Evolutionary conservation across 2,888 invertebrate species (phyloP).

Genomic region (Cryptocheilus praepositus): DNA sequence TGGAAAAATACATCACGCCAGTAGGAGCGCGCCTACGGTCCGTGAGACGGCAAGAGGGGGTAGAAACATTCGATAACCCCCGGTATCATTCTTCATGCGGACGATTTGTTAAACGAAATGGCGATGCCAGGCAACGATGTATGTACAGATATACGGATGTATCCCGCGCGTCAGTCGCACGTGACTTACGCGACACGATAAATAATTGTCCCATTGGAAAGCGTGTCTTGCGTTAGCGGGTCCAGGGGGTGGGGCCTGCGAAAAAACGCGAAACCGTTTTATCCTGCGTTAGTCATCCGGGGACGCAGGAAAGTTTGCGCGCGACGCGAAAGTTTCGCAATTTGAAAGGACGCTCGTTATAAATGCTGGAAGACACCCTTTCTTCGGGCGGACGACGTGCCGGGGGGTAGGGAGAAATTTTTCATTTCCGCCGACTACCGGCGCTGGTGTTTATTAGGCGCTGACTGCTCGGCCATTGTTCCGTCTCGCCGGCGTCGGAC

Average conservation of each 20-base stretch:
- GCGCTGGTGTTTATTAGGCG: no score
- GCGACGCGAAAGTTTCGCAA: no score
- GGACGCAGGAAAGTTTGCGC: no score
- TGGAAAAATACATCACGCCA: conserved; percentile 10
- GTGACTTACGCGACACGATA: conserved; percentile 20
- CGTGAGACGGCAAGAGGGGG: not conserved
- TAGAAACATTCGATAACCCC: conserved; percentile 20
- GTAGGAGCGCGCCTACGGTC: not conserved
- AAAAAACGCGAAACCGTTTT: not conserved
- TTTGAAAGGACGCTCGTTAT: no score
- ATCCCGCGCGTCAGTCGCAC: conserved; percentile 7
- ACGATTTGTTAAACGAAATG: conserved; percentile 26
- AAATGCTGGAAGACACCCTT: no score
- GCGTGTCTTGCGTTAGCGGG: not conserved
- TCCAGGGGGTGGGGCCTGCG: not conserved
- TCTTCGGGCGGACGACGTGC: no score
- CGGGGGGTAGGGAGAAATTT: no score
- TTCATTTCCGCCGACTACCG: no score
- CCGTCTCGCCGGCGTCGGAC: no score
- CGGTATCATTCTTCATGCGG: conserved; percentile 19
- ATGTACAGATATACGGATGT: not conserved
- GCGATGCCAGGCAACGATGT: conserved; percentile 14
- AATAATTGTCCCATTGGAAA: conserved; percentile 19
- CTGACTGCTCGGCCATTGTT: no score
- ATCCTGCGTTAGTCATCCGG: not conserved